A percentile compares a stretch with the other conserved stretches of the same genome.
These are phyloP conservation scores for Melanotaenia boesemani DNA, from an alignment of 2,797 vertebrate species.

Conservation along the genomic window DNA sequence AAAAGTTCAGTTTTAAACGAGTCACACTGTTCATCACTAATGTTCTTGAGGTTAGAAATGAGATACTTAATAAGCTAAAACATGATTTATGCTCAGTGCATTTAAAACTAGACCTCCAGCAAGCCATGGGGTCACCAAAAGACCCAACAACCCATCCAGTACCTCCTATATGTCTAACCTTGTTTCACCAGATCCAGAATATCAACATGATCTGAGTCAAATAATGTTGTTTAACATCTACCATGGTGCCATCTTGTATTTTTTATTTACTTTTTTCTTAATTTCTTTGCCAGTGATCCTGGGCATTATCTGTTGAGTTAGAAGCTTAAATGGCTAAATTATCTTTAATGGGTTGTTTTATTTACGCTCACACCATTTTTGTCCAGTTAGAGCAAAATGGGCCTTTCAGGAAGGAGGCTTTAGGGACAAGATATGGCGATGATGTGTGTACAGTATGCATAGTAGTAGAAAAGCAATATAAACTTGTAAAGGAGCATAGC, in stretches of 20 bases:
- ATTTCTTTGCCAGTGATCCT: no score
- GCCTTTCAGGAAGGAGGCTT: neutral
- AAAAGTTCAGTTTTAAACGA: no score
- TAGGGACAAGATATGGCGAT: neutral
- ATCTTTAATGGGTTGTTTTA: neutral
- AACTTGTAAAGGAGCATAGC: neutral
- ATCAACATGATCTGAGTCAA: no score
- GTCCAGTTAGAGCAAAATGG: neutral
- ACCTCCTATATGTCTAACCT: slow-evolving; percentile 66
- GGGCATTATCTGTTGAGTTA: no score
- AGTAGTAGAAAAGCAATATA: neutral
- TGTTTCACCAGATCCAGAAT: neutral
- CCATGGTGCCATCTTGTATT: neutral
- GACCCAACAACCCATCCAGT: slow-evolving; percentile 47
- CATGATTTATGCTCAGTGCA: no score
- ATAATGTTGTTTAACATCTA: no score
- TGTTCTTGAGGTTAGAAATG: no score
- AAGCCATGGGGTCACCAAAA: neutral
- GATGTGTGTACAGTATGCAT: neutral
- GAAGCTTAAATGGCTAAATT: no score
- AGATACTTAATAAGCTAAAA: no score
- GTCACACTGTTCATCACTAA: no score
- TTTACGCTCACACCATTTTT: neutral
- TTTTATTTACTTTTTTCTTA: neutral
- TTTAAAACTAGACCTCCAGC: slow-evolving; percentile 12